phyloP scores from a whole-genome alignment of 2,888 invertebrate genomes.

The Mycalesis mineus region DNA sequence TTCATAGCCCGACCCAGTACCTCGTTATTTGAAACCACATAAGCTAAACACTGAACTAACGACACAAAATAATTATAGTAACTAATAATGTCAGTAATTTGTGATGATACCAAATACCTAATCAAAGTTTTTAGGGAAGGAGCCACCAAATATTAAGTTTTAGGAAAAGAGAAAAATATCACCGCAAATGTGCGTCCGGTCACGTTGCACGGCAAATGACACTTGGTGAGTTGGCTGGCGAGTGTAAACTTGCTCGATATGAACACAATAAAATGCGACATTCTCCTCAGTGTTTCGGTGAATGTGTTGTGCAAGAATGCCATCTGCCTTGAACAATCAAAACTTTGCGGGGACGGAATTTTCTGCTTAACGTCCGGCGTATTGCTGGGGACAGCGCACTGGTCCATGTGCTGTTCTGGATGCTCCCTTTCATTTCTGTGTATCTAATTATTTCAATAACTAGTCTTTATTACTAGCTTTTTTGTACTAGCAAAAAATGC shows the following conservation, averaged over 20 bases:
- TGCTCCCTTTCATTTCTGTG: constrained; percentile 28
- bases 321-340: constrained; percentile 78
- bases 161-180: background rate
- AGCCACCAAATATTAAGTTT: background rate
- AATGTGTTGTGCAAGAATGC: constrained; percentile 72
- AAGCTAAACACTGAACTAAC: too few relatives aligned
- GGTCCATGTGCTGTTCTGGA: constrained; percentile 41
- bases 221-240: constrained; percentile 44
- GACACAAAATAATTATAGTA: too few relatives aligned
- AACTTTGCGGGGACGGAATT: constrained; percentile 73
- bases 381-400: constrained; percentile 54
- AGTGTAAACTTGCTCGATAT: constrained; percentile 59
- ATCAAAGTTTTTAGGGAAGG: too few relatives aligned
- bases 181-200: constrained; percentile 22
- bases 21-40: too few relatives aligned
- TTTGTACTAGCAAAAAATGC: too few relatives aligned
- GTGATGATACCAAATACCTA: too few relatives aligned
- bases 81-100: too few relatives aligned
- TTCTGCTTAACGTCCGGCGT: constrained; percentile 71
- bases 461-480: too few relatives aligned
- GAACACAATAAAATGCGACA: constrained; percentile 69
- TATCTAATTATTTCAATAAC: too few relatives aligned
- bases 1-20: too few relatives aligned
- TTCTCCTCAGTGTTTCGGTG: constrained; percentile 57
- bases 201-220: constrained; percentile 45